Base-by-base conservation (phyloP, 2,797 vertebrate species). In the Anguilla obscura region DNA sequence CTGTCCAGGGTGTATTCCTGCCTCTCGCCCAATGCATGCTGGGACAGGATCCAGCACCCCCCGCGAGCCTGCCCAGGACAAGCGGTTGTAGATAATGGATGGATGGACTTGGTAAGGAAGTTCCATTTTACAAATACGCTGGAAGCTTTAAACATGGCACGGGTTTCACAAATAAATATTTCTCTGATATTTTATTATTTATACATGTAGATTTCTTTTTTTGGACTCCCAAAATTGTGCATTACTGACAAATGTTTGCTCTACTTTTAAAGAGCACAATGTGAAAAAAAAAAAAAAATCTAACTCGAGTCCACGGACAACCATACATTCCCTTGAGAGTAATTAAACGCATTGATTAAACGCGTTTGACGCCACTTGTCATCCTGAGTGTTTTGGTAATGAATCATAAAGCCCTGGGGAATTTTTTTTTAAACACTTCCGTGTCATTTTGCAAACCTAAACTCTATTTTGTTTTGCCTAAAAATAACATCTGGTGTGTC, bases 271-370 rank as follows among this genome's bases (percentile, higher is more conserved):
- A 48, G 6, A 56, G 52, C 21, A 84, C 52, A 58, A 30, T 30
- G 12, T 4, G 2, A 24, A 10, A 45, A 16, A 58, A 48, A 84
- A 54, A n/a, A 1, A 36, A 48, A 18, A 12, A 84, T 52, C 50
- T 8, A 50, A 30, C 50, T 33, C 45, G 66, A 58, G 48, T 45
- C 83, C n/a, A 54, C 27, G 33, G 74, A 52, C 56, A 45, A 54
- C 21, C 87, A 45, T 50, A 24, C 16, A 10, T 50, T n/a, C 86
- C 88, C 86, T 36, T n/a, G 86, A 87, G 88, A 85, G 86, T 85
- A 87, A 87, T 89, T 89, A 87, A 87, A 85, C 60, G 66, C 52
- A 45, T 87, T 85, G 86, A 87, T 85, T 87, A 85, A 89, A 76
- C 52, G 50, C 52, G 50, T 76, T 30, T 76, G 54, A 74, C 27